Evolutionary conservation across 2,888 invertebrate species (phyloP).

Genomic region (Drosophila paracracens): DNA sequence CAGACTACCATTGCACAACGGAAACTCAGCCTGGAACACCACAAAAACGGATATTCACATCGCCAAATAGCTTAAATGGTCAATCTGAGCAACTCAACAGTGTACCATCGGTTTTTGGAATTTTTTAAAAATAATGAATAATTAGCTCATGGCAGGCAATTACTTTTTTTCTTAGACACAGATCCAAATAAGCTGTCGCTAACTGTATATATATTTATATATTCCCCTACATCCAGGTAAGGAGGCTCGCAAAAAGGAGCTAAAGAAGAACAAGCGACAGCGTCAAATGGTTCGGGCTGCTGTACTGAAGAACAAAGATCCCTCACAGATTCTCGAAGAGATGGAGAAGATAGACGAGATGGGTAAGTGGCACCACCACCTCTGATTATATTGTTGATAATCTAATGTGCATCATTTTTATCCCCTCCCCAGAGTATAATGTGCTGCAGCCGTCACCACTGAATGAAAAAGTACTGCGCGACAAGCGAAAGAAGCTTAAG

Average conservation of each 20-base stretch:
- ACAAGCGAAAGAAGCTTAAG: slow-evolving; percentile 97
- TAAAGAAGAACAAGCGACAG: slow-evolving; percentile 99
- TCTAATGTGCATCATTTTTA: background rate
- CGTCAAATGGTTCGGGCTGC: slow-evolving; percentile 98
- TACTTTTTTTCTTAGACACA: too few relatives aligned
- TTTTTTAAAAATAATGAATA: too few relatives aligned
- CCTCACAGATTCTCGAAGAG: slow-evolving; percentile 96
- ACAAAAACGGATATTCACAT: too few relatives aligned
- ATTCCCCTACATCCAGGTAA: slow-evolving; percentile 88
- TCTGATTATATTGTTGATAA: background rate
- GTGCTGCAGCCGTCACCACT: slow-evolving; percentile 96
- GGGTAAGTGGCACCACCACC: slow-evolving; percentile 88
- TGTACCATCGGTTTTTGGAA: too few relatives aligned
- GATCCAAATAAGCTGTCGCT: too few relatives aligned
- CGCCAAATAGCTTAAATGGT: too few relatives aligned
- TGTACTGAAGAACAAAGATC: slow-evolving; percentile 99
- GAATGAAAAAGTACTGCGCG: slow-evolving; percentile 98
- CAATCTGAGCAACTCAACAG: too few relatives aligned
- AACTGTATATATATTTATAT: too few relatives aligned
- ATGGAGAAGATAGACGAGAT: slow-evolving; percentile 99
- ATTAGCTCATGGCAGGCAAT: too few relatives aligned
- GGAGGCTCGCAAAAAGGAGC: slow-evolving; percentile 97
- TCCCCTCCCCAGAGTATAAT: slow-evolving; percentile 91
- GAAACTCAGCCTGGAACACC: too few relatives aligned
- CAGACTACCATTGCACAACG: too few relatives aligned